Conservation (phyloP, 35 echinoderm and acorn worm species). For the Heliocidaris tuberculata region DNA sequence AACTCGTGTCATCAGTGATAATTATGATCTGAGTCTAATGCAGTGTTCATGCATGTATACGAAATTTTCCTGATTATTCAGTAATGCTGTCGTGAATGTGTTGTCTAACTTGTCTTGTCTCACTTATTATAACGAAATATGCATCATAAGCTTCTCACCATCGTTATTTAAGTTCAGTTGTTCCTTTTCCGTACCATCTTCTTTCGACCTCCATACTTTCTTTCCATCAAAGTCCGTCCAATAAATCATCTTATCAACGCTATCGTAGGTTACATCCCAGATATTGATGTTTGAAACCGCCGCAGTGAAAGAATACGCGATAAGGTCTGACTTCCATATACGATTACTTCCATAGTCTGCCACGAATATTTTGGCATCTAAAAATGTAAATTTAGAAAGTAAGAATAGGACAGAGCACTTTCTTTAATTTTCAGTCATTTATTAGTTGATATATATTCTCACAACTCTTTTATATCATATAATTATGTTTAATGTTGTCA, state of each 20-base stretch:
- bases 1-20: no score
- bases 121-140: no score
- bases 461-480: no score
- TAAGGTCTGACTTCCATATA: background rate
- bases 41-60: no score
- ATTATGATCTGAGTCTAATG: no score
- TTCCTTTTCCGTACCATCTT: background rate
- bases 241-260: background rate
- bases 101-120: no score
- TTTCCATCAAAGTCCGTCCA: background rate
- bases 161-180: background rate
- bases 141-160: background rate
- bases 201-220: background rate
- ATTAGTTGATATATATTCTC: no score
- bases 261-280: slow-evolving; percentile 12
- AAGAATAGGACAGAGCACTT: no score
- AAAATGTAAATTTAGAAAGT: background rate
- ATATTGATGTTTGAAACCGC: background rate
- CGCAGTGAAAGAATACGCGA: background rate
- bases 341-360: background rate
- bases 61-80: no score
- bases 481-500: no score
- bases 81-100: no score
- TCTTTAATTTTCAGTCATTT: no score
- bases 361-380: background rate